phyloP scores from a whole-genome alignment of 2,888 invertebrate genomes.

The Hypsopygia costalis region DNA sequence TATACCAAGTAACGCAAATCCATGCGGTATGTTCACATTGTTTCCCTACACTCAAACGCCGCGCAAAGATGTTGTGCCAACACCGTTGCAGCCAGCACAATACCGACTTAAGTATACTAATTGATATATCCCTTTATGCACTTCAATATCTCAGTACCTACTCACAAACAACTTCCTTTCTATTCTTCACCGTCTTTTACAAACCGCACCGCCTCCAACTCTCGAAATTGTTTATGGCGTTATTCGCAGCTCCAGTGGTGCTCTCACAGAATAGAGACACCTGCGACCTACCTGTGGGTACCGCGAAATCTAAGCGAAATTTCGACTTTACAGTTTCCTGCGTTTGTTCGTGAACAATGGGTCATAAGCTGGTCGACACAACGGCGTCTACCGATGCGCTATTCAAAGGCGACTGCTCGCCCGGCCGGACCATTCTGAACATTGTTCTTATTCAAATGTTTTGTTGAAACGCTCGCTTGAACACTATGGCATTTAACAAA shows the following conservation, averaged over 20 bases:
- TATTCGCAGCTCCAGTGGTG: slow-evolving; percentile 43
- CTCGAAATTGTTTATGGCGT: slow-evolving; percentile 53
- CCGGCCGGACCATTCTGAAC: slow-evolving; percentile 43
- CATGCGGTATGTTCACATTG: slow-evolving; percentile 9
- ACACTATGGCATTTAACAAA: slow-evolving; percentile 18
- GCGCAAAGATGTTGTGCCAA: slow-evolving; percentile 20
- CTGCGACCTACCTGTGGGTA: slow-evolving; percentile 73
- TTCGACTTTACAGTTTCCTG: slow-evolving; percentile 77
- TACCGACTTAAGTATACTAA: slow-evolving; percentile 35
- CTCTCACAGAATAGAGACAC: slow-evolving; percentile 51
- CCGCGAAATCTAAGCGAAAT: slow-evolving; percentile 68
- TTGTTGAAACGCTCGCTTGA: slow-evolving; percentile 18
- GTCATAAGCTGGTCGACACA: slow-evolving; percentile 53
- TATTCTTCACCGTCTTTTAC: slow-evolving; percentile 42
- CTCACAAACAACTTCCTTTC: slow-evolving; percentile 63
- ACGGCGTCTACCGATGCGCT: slow-evolving; percentile 55
- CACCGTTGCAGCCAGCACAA: slow-evolving; percentile 26
- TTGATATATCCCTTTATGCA: slow-evolving; percentile 54
- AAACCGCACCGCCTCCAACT: slow-evolving; percentile 50
- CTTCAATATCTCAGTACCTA: slow-evolving; percentile 48
- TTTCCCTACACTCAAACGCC: slow-evolving; percentile 9
- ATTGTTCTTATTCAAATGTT: slow-evolving; percentile 46
- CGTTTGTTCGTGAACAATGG: slow-evolving; percentile 74
- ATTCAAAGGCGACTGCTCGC: slow-evolving; percentile 53
- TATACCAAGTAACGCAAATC: too few species aligned